A percentile compares a stretch with the other conserved stretches of the same genome.
phyloP scores from a whole-genome alignment of 2,113 vertebrate genomes.

The Anolis sagrei region DNA sequence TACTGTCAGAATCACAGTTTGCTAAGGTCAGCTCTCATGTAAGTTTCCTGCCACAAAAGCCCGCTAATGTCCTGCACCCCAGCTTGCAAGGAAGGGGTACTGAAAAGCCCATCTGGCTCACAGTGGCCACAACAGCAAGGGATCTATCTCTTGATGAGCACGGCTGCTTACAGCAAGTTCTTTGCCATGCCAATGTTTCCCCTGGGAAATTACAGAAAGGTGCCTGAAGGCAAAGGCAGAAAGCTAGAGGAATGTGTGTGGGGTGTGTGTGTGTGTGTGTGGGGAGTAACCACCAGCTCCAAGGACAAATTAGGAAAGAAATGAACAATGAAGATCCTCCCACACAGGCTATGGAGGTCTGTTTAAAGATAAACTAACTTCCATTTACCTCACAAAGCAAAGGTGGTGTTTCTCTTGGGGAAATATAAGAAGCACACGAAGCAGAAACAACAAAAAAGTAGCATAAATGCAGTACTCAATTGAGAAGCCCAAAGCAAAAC shows the following conservation, averaged over 20 bases:
- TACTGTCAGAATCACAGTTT: background rate
- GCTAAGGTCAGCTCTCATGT: background rate
- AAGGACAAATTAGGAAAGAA: background rate
- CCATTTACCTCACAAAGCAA: constrained; percentile 12
- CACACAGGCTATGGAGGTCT: background rate
- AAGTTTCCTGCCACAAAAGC: background rate
- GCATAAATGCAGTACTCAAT: background rate
- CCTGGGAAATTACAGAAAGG: constrained; percentile 28
- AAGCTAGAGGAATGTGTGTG: background rate
- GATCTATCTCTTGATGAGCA: constrained; percentile 5
- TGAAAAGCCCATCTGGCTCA: constrained; percentile 6
- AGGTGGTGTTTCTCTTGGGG: background rate
- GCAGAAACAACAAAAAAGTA: background rate
- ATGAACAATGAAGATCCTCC: background rate
- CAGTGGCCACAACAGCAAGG: background rate
- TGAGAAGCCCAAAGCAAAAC: background rate
- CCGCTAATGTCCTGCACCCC: background rate
- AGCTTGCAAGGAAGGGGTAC: background rate
- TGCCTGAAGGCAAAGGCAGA: background rate
- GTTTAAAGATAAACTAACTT: constrained; percentile 6
- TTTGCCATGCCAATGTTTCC: background rate
- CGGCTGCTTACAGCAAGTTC: background rate
- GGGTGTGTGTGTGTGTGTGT: no score
- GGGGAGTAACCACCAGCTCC: background rate
- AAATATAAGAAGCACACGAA: background rate